A percentile compares a stretch with the other conserved stretches of the same genome.
Conservation (phyloP, 2,888 invertebrate species). For the Xestia rhomboidea region DNA sequence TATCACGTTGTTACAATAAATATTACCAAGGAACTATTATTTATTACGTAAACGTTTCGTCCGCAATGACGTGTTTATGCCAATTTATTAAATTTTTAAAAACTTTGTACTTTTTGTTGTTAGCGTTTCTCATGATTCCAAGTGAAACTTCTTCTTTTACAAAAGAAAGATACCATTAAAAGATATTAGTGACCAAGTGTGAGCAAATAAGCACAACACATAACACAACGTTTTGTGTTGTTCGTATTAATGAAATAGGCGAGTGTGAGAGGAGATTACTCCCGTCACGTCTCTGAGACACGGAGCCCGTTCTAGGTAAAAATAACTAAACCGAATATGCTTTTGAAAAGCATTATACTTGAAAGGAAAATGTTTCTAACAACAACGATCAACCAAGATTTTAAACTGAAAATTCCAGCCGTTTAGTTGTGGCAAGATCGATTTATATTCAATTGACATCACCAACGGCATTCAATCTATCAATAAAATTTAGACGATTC, state of each 20-base stretch:
- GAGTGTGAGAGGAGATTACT: neutral
- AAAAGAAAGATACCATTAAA: neutral
- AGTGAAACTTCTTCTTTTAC: neutral
- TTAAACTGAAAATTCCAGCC: too few relatives aligned
- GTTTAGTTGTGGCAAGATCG: neutral
- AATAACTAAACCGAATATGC: neutral
- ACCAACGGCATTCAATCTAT: neutral
- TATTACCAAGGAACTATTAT: conserved; percentile 9
- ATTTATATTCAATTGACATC: conserved; percentile 8
- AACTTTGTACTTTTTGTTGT: neutral
- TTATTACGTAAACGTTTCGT: conserved; percentile 8
- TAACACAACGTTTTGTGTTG: neutral
- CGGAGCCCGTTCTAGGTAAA: neutral
- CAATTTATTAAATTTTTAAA: neutral
- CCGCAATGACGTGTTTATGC: neutral
- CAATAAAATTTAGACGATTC: neutral
- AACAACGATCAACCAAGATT: neutral
- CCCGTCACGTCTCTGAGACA: neutral
- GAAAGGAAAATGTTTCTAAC: too few relatives aligned
- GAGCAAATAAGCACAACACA: neutral
- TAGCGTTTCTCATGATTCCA: neutral
- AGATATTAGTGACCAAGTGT: neutral
- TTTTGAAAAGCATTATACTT: too few relatives aligned
- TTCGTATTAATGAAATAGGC: neutral
- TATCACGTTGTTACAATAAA: conserved; percentile 34